phyloP scores from a whole-genome alignment of 2,888 invertebrate genomes.

The Tetanocera ferruginea region DNA sequence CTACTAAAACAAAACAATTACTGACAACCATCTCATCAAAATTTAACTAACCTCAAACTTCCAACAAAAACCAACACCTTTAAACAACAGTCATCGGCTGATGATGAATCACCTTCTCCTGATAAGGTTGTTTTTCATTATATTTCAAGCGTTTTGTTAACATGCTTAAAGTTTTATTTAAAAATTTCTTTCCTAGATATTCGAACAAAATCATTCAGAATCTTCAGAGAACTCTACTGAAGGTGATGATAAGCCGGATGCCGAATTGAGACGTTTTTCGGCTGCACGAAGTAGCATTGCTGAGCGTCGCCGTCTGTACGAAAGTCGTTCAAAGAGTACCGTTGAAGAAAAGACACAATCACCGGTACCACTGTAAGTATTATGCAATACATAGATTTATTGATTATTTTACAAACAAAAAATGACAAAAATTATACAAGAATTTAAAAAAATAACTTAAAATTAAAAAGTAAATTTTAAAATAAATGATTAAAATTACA shows the following conservation, averaged over 20 bases:
- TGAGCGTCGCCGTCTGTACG: constrained; percentile 82
- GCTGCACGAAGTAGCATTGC: constrained; percentile 81
- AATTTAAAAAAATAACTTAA: background rate
- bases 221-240: constrained; percentile 73
- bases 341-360: constrained; percentile 79
- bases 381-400: background rate
- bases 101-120: constrained; percentile 67
- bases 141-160: background rate
- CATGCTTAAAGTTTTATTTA: background rate
- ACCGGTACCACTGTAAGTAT: constrained; percentile 78
- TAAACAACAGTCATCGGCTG: constrained; percentile 62
- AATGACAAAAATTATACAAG: background rate
- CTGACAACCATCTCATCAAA: constrained; percentile 15
- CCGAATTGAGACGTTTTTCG: constrained; percentile 74
- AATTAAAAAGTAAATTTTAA: too few species aligned
- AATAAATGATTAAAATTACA: too few species aligned
- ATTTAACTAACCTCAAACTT: constrained; percentile 16
- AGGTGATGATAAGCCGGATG: constrained; percentile 70
- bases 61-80: constrained; percentile 45
- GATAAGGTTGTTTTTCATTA: constrained; percentile 67
- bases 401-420: background rate
- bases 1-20: constrained; percentile 21
- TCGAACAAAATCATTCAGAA: constrained; percentile 68
- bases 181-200: constrained; percentile 58
- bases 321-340: constrained; percentile 79